phyloP scores from a whole-genome alignment of 2,888 invertebrate genomes.

The Nasonia oneida region DNA sequence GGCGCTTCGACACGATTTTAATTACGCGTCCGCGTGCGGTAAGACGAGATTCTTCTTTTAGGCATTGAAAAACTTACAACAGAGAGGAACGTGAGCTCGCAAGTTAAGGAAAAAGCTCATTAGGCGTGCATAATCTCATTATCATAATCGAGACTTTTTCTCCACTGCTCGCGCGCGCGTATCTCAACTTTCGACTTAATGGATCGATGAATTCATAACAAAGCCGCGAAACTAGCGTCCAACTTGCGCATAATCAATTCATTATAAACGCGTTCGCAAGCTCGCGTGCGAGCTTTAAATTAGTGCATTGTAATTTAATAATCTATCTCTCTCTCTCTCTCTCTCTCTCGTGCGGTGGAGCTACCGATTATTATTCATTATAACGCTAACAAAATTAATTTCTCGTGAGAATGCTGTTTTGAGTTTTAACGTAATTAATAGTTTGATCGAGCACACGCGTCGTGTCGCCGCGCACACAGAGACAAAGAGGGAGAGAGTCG shows the following conservation, averaged over 20 bases:
- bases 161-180: no score
- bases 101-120: not conserved
- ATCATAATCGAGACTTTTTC: conserved; percentile 2
- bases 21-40: no score
- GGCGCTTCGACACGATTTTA: no score
- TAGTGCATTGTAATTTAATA: conserved; percentile 51
- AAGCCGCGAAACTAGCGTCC: conserved; percentile 13
- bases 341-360: conserved; percentile 17
- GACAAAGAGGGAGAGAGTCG: no score
- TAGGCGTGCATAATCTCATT: not conserved
- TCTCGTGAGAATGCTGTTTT: conserved; percentile 31
- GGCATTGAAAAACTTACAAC: no score
- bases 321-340: conserved; percentile 46
- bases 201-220: conserved; percentile 50
- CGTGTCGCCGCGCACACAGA: not conserved
- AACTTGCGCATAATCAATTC: conserved; percentile 51
- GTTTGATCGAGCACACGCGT: conserved; percentile 15
- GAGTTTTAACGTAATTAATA: conserved; percentile 42
- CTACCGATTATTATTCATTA: conserved; percentile 38
- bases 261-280: conserved; percentile 35
- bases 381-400: conserved; percentile 39
- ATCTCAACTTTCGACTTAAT: conserved; percentile 36
- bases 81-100: not conserved
- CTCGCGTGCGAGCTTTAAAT: conserved; percentile 18
- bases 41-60: no score